These are phyloP conservation scores for Mystacornis crossleyi DNA, from an alignment of 2,113 vertebrate genomes.

Conservation along the genomic window DNA sequence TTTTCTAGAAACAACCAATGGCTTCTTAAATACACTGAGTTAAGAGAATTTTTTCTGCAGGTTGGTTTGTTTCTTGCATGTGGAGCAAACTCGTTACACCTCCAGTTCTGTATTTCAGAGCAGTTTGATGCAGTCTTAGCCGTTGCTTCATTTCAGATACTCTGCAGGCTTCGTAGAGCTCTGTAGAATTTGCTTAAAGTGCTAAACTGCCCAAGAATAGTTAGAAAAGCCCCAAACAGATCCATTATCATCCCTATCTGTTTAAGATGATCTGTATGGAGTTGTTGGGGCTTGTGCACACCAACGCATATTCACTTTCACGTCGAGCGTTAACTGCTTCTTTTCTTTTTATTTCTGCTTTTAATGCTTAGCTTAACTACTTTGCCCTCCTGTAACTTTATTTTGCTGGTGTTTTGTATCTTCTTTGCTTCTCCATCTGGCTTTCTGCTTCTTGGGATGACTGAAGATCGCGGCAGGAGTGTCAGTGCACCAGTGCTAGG, in stretches of 20 bases:
- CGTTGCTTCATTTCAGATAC: not conserved
- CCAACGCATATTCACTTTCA: not conserved
- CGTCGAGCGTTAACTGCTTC: not conserved
- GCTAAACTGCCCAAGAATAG: not conserved
- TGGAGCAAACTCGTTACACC: not conserved
- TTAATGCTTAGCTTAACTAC: conserved; percentile 68
- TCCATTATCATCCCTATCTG: not conserved
- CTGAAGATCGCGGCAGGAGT: conserved; percentile 92
- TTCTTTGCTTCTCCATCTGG: conserved; percentile 77
- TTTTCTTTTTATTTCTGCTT: conserved; percentile 67
- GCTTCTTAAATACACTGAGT: not conserved
- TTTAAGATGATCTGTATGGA: not conserved
- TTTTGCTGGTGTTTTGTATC: conserved; percentile 79
- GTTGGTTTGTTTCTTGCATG: not conserved
- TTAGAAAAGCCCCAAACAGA: not conserved
- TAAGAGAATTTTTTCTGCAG: not conserved
- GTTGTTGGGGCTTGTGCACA: not conserved
- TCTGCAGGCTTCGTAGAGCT: not conserved
- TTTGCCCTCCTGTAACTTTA: conserved; percentile 75
- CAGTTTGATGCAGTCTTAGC: not conserved
- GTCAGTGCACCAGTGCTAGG: conserved; percentile 95
- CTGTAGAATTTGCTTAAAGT: not conserved
- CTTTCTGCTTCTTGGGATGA: conserved; percentile 81
- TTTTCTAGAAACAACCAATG: not conserved
- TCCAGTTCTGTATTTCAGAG: not conserved